Conservation (phyloP, 1,140 invertebrate genomes). For the Heterodera carotae region DNA sequence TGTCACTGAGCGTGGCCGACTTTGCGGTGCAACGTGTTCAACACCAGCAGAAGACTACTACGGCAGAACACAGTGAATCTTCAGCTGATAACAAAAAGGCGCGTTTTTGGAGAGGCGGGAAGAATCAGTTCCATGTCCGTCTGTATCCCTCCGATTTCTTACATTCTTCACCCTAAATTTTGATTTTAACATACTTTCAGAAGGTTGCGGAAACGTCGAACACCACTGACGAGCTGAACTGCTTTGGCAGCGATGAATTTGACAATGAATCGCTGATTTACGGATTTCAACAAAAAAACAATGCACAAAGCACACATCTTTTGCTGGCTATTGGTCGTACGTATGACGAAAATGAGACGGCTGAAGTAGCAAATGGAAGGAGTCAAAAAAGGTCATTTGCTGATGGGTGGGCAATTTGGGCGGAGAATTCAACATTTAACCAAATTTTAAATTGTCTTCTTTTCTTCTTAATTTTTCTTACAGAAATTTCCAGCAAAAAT, state of each 20-base stretch:
- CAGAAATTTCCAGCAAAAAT: no score
- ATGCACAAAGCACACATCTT: slow-evolving; percentile 25
- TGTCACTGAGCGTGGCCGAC: slow-evolving; percentile 72
- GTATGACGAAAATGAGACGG: slow-evolving; percentile 34
- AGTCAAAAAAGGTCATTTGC: not conserved
- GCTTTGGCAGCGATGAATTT: not conserved
- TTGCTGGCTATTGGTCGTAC: slow-evolving; percentile 42
- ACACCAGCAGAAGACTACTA: not conserved
- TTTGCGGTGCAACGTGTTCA: slow-evolving; percentile 74
- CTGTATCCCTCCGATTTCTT: not conserved
- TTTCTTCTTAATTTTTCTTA: no score
- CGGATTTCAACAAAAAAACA: slow-evolving; percentile 20
- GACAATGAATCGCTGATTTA: slow-evolving; percentile 37
- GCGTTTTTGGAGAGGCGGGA: not conserved
- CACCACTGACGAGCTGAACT: not conserved
- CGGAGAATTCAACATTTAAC: no score
- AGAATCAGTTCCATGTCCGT: not conserved
- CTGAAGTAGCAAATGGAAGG: not conserved
- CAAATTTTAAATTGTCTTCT: no score
- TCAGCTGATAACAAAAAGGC: not conserved
- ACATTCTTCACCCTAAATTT: not conserved
- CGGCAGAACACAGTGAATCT: not conserved
- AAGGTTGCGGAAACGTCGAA: not conserved
- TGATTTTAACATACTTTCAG: not conserved
- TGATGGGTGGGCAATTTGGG: no score